A percentile compares a stretch with the other conserved stretches of the same genome.
Evolutionary conservation across 2,113 vertebrate species (phyloP).

Genomic region (Phaethornis superciliosus): DNA sequence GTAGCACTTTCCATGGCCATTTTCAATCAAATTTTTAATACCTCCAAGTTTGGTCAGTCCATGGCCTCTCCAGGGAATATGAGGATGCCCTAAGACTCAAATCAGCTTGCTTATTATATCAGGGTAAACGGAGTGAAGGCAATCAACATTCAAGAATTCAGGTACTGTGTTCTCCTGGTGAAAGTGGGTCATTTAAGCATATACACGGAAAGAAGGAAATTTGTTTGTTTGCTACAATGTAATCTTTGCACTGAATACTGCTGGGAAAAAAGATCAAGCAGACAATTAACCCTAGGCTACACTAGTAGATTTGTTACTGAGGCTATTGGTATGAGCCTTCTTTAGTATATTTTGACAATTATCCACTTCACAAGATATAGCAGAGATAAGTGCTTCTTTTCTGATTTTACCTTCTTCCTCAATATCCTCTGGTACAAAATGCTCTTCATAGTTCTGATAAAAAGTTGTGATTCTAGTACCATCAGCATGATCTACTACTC

Average conservation of each 20-base stretch:
- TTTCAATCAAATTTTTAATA: not conserved
- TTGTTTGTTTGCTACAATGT: not conserved
- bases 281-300: not conserved
- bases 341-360: not conserved
- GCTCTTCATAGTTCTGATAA: constrained; percentile 71
- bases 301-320: not conserved
- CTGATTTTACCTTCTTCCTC: constrained; percentile 60
- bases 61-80: not conserved
- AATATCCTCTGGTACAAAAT: not conserved
- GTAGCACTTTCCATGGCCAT: not conserved
- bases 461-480: constrained; percentile 90
- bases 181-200: not conserved
- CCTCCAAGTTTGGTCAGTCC: not conserved
- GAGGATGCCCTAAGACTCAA: not conserved
- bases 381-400: not conserved
- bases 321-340: not conserved
- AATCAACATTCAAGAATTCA: not conserved
- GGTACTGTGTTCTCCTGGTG: not conserved
- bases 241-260: not conserved
- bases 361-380: not conserved
- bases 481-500: constrained; percentile 89
- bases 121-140: not conserved
- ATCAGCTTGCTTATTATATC: not conserved
- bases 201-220: not conserved
- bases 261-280: not conserved